Evolutionary conservation across 2,113 vertebrate genomes (phyloP).

Genomic region (Nyctereutes procyonoides): DNA sequence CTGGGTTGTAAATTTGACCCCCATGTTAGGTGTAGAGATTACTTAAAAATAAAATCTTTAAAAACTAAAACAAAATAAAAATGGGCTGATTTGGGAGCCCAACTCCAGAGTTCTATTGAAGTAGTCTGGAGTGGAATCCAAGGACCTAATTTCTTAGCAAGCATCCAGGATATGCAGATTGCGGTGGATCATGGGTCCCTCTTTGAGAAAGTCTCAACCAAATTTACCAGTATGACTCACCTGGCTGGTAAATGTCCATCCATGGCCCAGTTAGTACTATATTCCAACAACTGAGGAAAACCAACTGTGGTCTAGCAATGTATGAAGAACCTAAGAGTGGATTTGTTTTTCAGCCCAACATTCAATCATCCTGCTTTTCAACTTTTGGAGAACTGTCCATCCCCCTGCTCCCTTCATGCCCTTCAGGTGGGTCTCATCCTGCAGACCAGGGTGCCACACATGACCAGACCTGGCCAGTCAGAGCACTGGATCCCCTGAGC

Average conservation of each 20-base stretch:
- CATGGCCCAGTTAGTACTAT: too few species aligned
- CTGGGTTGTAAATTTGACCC: not conserved
- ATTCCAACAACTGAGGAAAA: not conserved
- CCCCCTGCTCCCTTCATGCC: too few species aligned
- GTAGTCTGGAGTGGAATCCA: not conserved
- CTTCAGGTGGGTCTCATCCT: not conserved
- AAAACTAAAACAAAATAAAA: not conserved
- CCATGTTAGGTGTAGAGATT: not conserved
- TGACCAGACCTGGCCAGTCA: not conserved
- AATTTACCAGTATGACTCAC: not conserved
- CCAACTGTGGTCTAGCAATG: too few species aligned
- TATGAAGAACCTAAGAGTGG: not conserved
- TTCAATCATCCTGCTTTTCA: not conserved
- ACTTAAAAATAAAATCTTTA: not conserved
- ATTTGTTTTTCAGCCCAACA: not conserved
- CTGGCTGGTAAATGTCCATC: not conserved
- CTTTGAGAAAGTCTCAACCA: not conserved
- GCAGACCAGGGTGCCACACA: not conserved
- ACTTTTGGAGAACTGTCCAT: not conserved
- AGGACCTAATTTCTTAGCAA: not conserved
- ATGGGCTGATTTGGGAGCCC: not conserved
- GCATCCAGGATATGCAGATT: not conserved
- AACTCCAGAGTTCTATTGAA: not conserved
- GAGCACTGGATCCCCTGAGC: not conserved
- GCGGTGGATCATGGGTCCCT: too few species aligned